Conservation (phyloP, 1,140 invertebrate genomes). For the Drosophila sp. region DNA sequence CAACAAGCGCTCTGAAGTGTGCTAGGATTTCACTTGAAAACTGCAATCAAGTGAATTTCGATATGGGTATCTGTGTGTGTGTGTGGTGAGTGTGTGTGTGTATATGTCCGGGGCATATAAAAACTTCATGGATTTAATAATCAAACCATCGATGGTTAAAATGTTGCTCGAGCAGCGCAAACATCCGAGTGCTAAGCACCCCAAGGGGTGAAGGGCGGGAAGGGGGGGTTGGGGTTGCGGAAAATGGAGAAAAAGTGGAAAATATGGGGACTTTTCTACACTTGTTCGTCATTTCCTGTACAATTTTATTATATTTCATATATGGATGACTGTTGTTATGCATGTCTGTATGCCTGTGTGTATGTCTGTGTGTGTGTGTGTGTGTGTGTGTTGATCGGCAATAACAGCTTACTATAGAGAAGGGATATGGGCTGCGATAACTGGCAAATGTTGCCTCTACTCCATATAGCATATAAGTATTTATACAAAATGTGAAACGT, state of each 20-base stretch:
- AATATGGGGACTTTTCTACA: constrained; percentile 39
- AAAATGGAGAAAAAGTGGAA: background rate
- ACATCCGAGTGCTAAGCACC: constrained; percentile 42
- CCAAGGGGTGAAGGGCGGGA: background rate
- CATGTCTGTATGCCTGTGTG: constrained; percentile 19
- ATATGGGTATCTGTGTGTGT: constrained; percentile 53
- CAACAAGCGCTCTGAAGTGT: constrained; percentile 73
- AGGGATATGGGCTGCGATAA: constrained; percentile 6
- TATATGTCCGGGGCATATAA: constrained; percentile 47
- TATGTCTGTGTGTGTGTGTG: constrained; percentile 34
- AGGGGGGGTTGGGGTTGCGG: constrained; percentile 20
- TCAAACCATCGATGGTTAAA: constrained; percentile 83
- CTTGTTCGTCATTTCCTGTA: constrained; percentile 82
- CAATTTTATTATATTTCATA: constrained; percentile 84
- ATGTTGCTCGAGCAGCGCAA: constrained; percentile 67
- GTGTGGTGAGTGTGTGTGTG: constrained; percentile 43
- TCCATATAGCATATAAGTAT: constrained; percentile 34
- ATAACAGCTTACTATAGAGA: constrained; percentile 53
- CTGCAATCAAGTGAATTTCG: constrained; percentile 83
- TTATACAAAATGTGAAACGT: constrained; percentile 48
- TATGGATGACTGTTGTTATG: constrained; percentile 53
- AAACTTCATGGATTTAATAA: constrained; percentile 84
- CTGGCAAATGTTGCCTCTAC: constrained; percentile 39
- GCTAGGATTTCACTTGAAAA: constrained; percentile 83
- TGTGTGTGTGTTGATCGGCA: constrained; percentile 53